Evolutionary conservation across 2,113 vertebrate genomes (phyloP).

Genomic region (Mesocricetus auratus): DNA sequence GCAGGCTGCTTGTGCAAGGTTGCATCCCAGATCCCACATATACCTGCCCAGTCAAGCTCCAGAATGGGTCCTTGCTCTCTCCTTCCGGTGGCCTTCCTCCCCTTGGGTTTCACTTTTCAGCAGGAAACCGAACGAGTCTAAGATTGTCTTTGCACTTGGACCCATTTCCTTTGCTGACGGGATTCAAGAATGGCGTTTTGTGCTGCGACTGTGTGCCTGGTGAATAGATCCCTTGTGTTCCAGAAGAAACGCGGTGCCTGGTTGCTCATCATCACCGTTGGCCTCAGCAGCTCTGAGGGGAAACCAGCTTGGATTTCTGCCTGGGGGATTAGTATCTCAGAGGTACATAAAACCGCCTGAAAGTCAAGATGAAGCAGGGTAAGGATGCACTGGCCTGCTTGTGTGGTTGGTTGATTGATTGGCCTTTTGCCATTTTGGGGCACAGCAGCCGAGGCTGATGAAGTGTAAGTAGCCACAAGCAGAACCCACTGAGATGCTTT

Average conservation of each 20-base stretch:
- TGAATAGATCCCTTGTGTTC: constrained; percentile 76
- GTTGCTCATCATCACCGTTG: constrained; percentile 24
- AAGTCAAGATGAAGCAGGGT: constrained; percentile 34
- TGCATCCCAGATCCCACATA: not conserved
- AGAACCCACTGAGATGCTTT: not conserved
- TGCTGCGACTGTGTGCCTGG: not conserved
- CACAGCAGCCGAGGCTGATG: not conserved
- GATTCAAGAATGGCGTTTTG: constrained; percentile 75
- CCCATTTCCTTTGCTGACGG: constrained; percentile 42
- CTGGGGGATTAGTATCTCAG: constrained; percentile 48
- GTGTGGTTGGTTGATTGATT: not conserved
- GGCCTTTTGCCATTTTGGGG: constrained; percentile 7
- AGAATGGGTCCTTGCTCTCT: not conserved
- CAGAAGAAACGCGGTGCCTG: not conserved
- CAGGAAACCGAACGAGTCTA: constrained; percentile 54
- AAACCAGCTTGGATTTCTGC: constrained; percentile 72
- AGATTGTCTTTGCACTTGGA: constrained; percentile 59
- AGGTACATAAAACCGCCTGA: constrained; percentile 56
- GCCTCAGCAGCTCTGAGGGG: constrained; percentile 46
- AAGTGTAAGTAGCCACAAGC: not conserved
- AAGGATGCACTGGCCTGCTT: not conserved
- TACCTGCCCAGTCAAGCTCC: not conserved
- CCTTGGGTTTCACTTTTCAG: constrained; percentile 49
- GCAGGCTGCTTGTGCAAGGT: not conserved
- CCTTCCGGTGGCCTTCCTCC: not conserved